phyloP scores from a whole-genome alignment of 2,113 vertebrate genomes.

The Alethe castanea region DNA sequence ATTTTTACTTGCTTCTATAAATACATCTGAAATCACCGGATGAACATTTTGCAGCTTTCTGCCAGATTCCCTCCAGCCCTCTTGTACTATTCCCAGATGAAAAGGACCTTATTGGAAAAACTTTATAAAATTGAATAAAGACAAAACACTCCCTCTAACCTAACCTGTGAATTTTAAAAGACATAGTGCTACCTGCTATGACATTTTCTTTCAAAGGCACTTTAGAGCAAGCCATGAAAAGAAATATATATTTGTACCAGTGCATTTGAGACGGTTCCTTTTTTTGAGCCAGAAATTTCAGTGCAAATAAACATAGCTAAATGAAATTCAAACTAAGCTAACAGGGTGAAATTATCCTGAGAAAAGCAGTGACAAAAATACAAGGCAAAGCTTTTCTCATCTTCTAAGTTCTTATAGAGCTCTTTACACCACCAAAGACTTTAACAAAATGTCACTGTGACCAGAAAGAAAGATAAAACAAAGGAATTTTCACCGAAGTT shows the following conservation, averaged over 20 bases:
- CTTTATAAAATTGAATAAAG: background rate
- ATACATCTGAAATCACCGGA: background rate
- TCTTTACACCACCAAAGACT: background rate
- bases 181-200: background rate
- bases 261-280: background rate
- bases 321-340: background rate
- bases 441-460: background rate
- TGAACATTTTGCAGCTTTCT: background rate
- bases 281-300: background rate
- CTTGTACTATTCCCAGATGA: background rate
- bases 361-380: background rate
- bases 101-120: background rate
- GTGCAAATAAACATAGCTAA: background rate
- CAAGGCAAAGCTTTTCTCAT: background rate
- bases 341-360: background rate
- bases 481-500: background rate
- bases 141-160: background rate
- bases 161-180: background rate
- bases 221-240: background rate
- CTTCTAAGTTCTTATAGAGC: background rate
- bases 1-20: constrained; percentile 21
- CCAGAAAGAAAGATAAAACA: background rate
- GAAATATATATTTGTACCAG: background rate
- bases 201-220: background rate
- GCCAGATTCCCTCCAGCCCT: background rate